Evolutionary conservation across 2,888 invertebrate genomes (phyloP), one percentile per base, ranked within the genome.

Genomic region (Drosophila melanosoma): DNA sequence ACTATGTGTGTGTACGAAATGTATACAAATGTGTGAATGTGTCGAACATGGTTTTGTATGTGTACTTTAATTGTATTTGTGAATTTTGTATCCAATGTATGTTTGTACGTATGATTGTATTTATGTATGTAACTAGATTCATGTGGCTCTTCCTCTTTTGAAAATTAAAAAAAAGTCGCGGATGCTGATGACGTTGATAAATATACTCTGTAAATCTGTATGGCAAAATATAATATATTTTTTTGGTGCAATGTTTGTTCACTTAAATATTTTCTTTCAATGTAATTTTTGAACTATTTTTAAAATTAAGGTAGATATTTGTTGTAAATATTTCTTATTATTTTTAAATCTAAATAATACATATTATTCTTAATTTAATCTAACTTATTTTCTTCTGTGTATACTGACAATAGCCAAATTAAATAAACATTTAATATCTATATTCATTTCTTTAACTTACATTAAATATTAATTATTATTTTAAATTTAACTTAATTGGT

Each of bases 101-200:
- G 54, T 26, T 20, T 10, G 15, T 17, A 35, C 10, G 10, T 35
- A 23, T 15, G 11, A 15, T 35, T 15, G 15, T 8, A 20, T 33
- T 20, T 20, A 74, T 69, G 52, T 61, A 68, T 45, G 32, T 57
- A 61, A 32, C 26, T 70, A 63, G 49, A 72, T 58, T 69, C 70
- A 42, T 67, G 49, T 72, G 53, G 64, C 54, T 74, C 68, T 75
- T 65, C 67, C 75, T 78, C 85, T 73, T 76, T 79, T 69, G 71
- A 87, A 79, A 87, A 76, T 75, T 73, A 74, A 79, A 83, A 42
- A 54, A 82, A 81, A 73, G 68, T 69, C 74, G 74, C 87, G 82
- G 81, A 82, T 77, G 85, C 69, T 74, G 69, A 74, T 87, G 85
- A 87, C 88, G 85, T 85, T 83, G 73, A 83, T 82, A 77, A 80